A percentile compares a stretch with the other conserved stretches of the same genome.
Evolutionary conservation across 2,113 vertebrate species (phyloP).

Genomic region (Diadophis punctatus): DNA sequence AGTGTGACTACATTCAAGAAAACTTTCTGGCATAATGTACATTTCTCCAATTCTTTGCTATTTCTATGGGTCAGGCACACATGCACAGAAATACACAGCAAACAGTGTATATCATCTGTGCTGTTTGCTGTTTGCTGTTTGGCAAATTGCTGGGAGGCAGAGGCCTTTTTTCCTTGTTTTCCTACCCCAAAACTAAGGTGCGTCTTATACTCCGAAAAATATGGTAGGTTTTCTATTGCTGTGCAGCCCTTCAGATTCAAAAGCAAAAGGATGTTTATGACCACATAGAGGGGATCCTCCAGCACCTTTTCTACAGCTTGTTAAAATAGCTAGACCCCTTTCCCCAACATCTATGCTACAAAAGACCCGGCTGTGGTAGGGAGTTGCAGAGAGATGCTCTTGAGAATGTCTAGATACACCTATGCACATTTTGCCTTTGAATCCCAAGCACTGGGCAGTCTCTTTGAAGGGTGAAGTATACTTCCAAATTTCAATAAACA

Average conservation of each 20-base stretch:
- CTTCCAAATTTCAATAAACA: not conserved
- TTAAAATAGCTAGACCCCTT: not conserved
- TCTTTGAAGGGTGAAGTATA: not conserved
- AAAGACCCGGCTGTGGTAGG: not conserved
- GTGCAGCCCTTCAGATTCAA: not conserved
- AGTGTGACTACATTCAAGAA: no score
- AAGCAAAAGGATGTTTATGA: not conserved
- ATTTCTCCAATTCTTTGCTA: no score
- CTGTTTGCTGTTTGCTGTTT: no score
- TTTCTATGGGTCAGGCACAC: no score
- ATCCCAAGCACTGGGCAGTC: not conserved
- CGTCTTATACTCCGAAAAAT: no score
- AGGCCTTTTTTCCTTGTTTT: no score
- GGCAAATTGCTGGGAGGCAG: no score
- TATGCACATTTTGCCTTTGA: not conserved
- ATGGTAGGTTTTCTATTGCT: no score
- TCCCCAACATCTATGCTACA: not conserved
- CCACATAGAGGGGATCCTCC: not conserved
- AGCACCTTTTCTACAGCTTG: not conserved
- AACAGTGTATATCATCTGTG: no score
- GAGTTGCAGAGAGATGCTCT: not conserved
- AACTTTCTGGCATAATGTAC: no score
- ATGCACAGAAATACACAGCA: no score
- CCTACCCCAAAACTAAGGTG: no score
- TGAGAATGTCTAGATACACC: not conserved